These are phyloP conservation scores for Archegozetes longisetosus DNA, from an alignment of 1,140 invertebrate genomes.

Conservation along the genomic window DNA sequence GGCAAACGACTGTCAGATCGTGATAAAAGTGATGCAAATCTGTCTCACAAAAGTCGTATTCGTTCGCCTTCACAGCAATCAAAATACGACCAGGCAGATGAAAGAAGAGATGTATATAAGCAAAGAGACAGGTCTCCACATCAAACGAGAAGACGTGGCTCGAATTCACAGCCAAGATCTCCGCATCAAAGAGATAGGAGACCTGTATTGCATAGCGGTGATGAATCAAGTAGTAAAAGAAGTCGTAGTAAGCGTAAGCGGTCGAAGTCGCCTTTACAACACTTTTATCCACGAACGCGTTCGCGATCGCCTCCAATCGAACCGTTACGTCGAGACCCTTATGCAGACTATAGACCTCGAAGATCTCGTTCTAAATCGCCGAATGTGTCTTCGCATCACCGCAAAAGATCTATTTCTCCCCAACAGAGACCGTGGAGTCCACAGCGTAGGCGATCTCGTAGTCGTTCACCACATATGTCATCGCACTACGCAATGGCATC, in stretches of 20 bases:
- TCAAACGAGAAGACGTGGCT: background rate
- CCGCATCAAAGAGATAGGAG: background rate
- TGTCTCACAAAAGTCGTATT: too few species aligned
- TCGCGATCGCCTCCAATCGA: constrained; percentile 1
- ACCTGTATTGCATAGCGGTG: background rate
- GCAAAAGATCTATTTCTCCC: too few species aligned
- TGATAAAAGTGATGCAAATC: too few species aligned
- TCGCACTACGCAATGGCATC: background rate
- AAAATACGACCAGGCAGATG: too few species aligned
- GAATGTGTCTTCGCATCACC: background rate
- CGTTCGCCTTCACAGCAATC: too few species aligned
- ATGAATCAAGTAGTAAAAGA: background rate
- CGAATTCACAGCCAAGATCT: background rate
- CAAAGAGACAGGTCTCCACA: background rate
- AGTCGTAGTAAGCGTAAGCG: too few species aligned
- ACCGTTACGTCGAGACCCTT: background rate
- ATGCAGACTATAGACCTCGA: background rate
- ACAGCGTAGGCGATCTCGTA: background rate
- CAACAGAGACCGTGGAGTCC: background rate
- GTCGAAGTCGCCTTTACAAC: background rate
- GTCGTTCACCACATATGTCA: background rate
- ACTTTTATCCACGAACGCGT: background rate
- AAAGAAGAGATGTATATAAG: too few species aligned
- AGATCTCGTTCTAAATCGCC: background rate
- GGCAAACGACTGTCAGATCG: too few species aligned